Evolutionary conservation across 2,113 vertebrate species (phyloP).

Genomic region (Salvelinus namaycush): DNA sequence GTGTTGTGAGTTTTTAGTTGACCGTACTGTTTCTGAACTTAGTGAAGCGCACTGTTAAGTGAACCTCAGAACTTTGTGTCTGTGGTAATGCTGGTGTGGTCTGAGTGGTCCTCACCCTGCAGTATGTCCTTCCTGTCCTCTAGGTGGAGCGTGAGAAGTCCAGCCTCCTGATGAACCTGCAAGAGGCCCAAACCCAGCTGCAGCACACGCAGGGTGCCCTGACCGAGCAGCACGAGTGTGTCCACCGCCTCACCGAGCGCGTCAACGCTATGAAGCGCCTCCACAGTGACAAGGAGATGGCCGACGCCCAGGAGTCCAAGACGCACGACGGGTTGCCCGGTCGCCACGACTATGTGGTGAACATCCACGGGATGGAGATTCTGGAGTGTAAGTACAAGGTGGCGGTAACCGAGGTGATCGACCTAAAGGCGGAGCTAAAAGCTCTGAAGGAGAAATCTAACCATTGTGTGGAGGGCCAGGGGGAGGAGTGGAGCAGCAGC

Average conservation of each 20-base stretch:
- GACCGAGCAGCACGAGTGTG: slow-evolving; percentile 86
- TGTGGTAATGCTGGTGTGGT: background rate
- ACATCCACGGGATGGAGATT: slow-evolving; percentile 89
- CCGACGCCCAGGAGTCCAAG: slow-evolving; percentile 81
- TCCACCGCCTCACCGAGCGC: slow-evolving; percentile 88
- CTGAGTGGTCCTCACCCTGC: background rate
- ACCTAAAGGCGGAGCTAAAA: slow-evolving; percentile 96
- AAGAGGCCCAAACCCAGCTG: slow-evolving; percentile 94
- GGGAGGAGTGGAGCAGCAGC: slow-evolving; percentile 81
- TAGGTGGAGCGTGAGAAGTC: slow-evolving; percentile 96
- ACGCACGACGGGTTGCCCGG: slow-evolving; percentile 72
- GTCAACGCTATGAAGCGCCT: slow-evolving; percentile 83
- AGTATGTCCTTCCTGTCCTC: slow-evolving; percentile 27
- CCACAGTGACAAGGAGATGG: slow-evolving; percentile 84
- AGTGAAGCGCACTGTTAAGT: background rate
- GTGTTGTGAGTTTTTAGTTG: background rate
- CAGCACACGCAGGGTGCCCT: slow-evolving; percentile 95
- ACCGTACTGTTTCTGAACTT: background rate
- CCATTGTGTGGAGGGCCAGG: slow-evolving; percentile 86
- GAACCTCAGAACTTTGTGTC: background rate
- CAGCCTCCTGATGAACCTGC: slow-evolving; percentile 86
- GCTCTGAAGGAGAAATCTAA: slow-evolving; percentile 94
- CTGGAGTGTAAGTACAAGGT: slow-evolving; percentile 97
- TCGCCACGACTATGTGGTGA: slow-evolving; percentile 80
- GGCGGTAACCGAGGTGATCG: slow-evolving; percentile 94